Conservation (phyloP, 2,888 invertebrate species). For the Pachymerium ferrugineum region DNA sequence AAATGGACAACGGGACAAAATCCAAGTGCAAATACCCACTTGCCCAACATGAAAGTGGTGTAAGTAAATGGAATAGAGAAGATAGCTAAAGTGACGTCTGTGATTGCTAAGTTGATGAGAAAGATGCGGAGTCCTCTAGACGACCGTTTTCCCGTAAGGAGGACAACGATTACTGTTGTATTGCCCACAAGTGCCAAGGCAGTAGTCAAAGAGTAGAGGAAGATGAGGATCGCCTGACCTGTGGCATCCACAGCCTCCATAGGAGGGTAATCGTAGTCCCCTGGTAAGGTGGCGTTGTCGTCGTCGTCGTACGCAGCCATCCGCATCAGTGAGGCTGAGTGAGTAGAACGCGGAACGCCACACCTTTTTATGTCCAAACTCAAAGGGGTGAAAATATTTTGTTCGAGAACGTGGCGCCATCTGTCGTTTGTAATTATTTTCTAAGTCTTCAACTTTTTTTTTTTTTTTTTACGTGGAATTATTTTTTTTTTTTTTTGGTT, state of each 20-base stretch:
- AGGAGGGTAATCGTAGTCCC: constrained; percentile 40
- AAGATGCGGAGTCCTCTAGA: constrained; percentile 46
- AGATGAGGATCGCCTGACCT: constrained; percentile 43
- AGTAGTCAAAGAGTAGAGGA: constrained; percentile 50
- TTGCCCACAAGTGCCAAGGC: constrained; percentile 50
- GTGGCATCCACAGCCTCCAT: constrained; percentile 41
- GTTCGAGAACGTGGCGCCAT: background rate
- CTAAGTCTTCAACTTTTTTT: too few species aligned
- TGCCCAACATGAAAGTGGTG: constrained; percentile 48
- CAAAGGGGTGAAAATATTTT: background rate
- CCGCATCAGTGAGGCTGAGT: background rate
- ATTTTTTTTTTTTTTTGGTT: too few species aligned
- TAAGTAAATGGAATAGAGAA: constrained; percentile 55
- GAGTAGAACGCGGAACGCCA: background rate
- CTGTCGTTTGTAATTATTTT: background rate
- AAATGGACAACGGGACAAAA: constrained; percentile 52
- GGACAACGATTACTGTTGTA: constrained; percentile 50
- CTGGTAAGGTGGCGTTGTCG: background rate
- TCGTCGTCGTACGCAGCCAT: background rate
- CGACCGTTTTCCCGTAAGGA: constrained; percentile 47
- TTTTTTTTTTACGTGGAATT: too few species aligned
- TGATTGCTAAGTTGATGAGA: constrained; percentile 52
- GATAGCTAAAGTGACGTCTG: constrained; percentile 53
- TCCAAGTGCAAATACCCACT: constrained; percentile 51
- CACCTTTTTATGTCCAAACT: constrained; percentile 6